A percentile compares a stretch with the other conserved stretches of the same genome.
Evolutionary conservation across 2,113 vertebrate genomes (phyloP).

Genomic region (Pterophyllum scalare): DNA sequence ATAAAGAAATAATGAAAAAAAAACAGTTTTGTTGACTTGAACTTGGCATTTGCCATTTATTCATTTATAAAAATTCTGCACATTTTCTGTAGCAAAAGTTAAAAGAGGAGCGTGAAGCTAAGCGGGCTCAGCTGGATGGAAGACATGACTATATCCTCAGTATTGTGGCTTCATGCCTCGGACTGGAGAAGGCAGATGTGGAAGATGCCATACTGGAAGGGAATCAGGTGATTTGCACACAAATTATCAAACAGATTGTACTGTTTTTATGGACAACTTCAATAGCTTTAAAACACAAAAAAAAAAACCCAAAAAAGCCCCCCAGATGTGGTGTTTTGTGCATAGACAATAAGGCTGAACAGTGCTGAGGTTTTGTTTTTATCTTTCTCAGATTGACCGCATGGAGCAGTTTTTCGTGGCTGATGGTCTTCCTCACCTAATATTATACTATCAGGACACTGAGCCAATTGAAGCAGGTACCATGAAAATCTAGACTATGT

Average conservation of each 20-base stretch:
- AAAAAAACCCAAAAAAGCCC: too few relatives aligned
- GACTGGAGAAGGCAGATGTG: conserved; percentile 87
- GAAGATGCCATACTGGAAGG: conserved; percentile 93
- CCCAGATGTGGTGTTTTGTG: background rate
- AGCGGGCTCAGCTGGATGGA: conserved; percentile 87
- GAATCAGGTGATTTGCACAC: conserved; percentile 81
- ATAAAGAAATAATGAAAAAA: too few relatives aligned
- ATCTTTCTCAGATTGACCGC: conserved; percentile 85
- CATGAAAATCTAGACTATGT: background rate
- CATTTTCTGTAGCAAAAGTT: conserved; percentile 88
- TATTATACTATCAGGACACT: conserved; percentile 92
- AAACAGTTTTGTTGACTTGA: background rate
- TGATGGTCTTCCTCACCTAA: conserved; percentile 86
- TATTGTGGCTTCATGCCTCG: conserved; percentile 86
- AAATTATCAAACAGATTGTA: background rate
- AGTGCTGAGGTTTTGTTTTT: background rate
- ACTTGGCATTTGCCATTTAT: background rate
- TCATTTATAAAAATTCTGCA: background rate
- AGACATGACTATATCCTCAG: conserved; percentile 90
- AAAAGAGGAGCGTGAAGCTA: conserved; percentile 92
- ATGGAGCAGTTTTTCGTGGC: conserved; percentile 89
- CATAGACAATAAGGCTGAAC: background rate
- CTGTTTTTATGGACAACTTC: background rate
- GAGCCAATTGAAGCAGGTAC: conserved; percentile 85
- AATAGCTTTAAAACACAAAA: background rate